Base-by-base conservation (phyloP, 2,888 invertebrate genomes). In the Andrena flavipes region DNA sequence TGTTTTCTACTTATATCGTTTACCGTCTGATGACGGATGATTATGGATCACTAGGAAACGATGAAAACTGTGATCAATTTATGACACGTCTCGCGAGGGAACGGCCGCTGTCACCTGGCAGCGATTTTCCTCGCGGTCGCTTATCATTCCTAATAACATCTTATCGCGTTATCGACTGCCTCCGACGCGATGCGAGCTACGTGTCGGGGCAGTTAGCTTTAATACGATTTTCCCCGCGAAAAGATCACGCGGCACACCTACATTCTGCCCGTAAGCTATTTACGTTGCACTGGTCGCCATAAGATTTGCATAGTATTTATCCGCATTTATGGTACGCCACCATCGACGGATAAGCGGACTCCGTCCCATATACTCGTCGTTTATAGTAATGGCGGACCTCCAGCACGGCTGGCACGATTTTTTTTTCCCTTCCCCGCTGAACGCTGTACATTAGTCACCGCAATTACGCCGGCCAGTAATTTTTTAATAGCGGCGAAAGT, bases 141-240 rank as follows among this genome's bases (percentile, higher is more conserved):
- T 89, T 87, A 89, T 88, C 89, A 87, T 84, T 89, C 86, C 79
- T 90, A 90, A 91, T 89, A 89, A 90, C 87, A 87, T 84, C 83
- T 91, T 89, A 89, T 89, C 87, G 77, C 80, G 77, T 89, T 90
- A 88, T 87, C 74, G 23, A 8, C 2, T 42, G 10, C 26, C 42
- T 1, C 10, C 10, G 4, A 54, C 20, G 48, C 5, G 23, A 48
- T 26, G 16, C 13, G n/a, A 26, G 23, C 56, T 16, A 13, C 51
- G 30, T 3, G 56, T 56, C 56, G 23, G 23, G 13, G 35, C 56
- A 35, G 42, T 68, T 49, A 20, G 63, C 16, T 76, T 76, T 54
- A 60, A 35, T 63, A 63, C 26, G 16, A 54, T 71, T 59, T 78
- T 30, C 70, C 70, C 7, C 29, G 13, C 10, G 30, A 78, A 72